A percentile compares a stretch with the other conserved stretches of the same genome.
These are phyloP conservation scores for Cordilura impudica DNA, from an alignment of 2,888 invertebrate genomes.

Conservation along the genomic window DNA sequence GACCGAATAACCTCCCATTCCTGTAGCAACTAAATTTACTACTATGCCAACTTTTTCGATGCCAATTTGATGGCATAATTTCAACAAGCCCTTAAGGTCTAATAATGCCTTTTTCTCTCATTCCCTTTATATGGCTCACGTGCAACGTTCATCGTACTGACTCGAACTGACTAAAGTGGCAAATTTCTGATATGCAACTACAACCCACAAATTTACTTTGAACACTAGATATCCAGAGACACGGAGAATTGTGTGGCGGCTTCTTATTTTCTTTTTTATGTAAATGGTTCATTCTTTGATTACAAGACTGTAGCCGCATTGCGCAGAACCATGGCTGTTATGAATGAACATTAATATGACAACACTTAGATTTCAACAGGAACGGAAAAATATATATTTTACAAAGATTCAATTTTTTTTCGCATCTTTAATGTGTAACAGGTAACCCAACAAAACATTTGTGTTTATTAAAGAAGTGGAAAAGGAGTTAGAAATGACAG, in stretches of 20 bases:
- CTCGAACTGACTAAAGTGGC: conserved; percentile 67
- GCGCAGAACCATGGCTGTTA: not conserved
- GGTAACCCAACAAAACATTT: not conserved
- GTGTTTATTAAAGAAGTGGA: no score
- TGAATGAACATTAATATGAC: conserved; percentile 25
- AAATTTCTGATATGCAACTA: conserved; percentile 67
- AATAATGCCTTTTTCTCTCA: conserved; percentile 68
- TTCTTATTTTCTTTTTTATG: not conserved
- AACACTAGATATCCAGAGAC: not conserved
- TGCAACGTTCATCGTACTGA: not conserved
- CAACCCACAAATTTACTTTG: conserved; percentile 46
- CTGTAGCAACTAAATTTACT: conserved; percentile 59
- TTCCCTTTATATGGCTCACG: not conserved
- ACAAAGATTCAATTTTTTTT: not conserved
- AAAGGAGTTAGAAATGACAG: not conserved
- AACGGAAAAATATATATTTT: not conserved
- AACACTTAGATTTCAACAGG: conserved; percentile 5
- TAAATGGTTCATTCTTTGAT: conserved; percentile 6
- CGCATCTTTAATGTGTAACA: not conserved
- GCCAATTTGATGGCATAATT: conserved; percentile 78
- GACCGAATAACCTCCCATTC: conserved; percentile 45
- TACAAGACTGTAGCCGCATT: conserved; percentile 12
- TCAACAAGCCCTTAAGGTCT: conserved; percentile 74
- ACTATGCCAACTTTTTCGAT: conserved; percentile 67
- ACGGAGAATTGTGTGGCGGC: not conserved